phyloP scores from a whole-genome alignment of 1,140 invertebrate species.

The Formica exsecta region DNA sequence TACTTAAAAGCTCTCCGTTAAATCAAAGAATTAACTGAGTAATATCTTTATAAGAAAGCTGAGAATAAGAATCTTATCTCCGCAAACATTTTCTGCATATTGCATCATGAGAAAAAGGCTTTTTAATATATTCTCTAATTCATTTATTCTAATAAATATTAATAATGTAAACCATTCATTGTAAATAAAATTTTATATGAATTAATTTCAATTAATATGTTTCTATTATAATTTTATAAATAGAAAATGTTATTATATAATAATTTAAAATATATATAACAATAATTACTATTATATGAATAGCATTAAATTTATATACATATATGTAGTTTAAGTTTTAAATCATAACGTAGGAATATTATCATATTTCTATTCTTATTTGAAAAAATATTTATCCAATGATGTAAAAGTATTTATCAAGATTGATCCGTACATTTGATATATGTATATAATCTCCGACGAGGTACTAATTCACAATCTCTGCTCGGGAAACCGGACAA shows the following conservation, averaged over 20 bases:
- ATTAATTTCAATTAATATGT: not conserved
- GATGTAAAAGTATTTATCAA: no score
- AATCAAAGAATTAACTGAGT: not conserved
- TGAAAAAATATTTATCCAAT: not conserved
- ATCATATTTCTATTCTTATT: not conserved
- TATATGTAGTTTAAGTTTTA: not conserved
- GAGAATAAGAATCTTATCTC: not conserved
- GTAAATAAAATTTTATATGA: not conserved
- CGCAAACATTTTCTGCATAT: not conserved
- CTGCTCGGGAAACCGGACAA: no score
- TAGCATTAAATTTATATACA: not conserved
- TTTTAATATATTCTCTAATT: not conserved
- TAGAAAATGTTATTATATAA: slow-evolving; percentile 6
- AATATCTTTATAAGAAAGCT: not conserved
- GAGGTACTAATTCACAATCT: no score
- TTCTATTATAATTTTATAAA: not conserved
- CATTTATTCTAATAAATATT: not conserved
- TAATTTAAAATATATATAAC: not conserved
- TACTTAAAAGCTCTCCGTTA: not conserved
- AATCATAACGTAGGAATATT: not conserved
- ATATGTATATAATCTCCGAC: no score
- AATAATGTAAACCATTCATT: no score
- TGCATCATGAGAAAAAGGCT: not conserved
- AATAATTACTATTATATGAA: not conserved
- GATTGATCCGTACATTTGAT: no score